phyloP scores from a whole-genome alignment of 2,797 vertebrate genomes.

The Pempheris klunzingeri region DNA sequence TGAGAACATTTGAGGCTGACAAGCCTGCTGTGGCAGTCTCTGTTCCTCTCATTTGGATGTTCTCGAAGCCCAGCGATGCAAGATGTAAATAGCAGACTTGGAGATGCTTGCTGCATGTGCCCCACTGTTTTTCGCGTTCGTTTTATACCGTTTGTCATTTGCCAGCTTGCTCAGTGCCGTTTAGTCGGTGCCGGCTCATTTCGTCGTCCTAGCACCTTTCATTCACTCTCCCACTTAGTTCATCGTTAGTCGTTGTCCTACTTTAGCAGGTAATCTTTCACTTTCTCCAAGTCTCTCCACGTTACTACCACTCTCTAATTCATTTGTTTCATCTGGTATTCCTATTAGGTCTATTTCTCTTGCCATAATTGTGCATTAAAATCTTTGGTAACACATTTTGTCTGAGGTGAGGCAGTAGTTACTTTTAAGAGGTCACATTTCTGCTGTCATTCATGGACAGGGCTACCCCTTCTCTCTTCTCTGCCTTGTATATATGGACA shows the following conservation, averaged over 20 bases:
- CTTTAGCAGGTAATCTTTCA: conserved; percentile 23
- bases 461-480: not conserved
- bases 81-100: conserved; percentile 74
- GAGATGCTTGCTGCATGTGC: conserved; percentile 32
- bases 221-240: conserved; percentile 61
- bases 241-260: conserved; percentile 51
- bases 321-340: conserved; percentile 53
- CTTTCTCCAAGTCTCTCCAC: conserved; percentile 6
- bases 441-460: not conserved
- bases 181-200: conserved; percentile 33
- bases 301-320: conserved; percentile 17
- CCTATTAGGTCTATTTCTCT: conserved; percentile 44
- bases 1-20: conserved; percentile 71
- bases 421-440: conserved; percentile 19
- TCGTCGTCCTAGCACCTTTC: conserved; percentile 30
- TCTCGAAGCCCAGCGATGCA: conserved; percentile 48
- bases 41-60: conserved; percentile 68
- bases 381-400: conserved; percentile 13
- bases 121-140: conserved; percentile 42
- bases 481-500: not conserved
- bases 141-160: conserved; percentile 52
- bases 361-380: conserved; percentile 17
- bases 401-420: conserved; percentile 4
- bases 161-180: conserved; percentile 52
- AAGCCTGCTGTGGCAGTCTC: conserved; percentile 62